Percentiles rank a stretch among this genome's conserved stretches.
phyloP scores from a whole-genome alignment of 2,797 vertebrate genomes.

The Gadopsis bispinosus region DNA sequence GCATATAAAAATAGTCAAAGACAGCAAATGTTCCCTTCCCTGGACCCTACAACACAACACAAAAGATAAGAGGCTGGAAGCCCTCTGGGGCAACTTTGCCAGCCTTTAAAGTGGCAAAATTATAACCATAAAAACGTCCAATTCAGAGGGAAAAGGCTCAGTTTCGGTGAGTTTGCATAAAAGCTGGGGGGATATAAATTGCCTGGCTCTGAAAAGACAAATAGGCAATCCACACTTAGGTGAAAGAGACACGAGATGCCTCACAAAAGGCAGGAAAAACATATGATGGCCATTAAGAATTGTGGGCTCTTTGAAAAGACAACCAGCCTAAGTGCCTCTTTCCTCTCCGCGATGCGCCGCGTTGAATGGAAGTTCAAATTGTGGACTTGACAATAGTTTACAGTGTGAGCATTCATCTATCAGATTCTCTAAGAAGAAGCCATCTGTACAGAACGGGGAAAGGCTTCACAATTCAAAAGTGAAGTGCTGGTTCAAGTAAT shows the following conservation, averaged over 20 bases:
- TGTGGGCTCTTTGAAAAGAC: constrained; percentile 53
- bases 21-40: constrained; percentile 87
- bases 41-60: constrained; percentile 85
- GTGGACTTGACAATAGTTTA: constrained; percentile 56
- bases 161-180: constrained; percentile 96
- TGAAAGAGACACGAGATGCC: constrained; percentile 76
- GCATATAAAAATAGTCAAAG: constrained; percentile 69
- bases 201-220: constrained; percentile 90
- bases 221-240: constrained; percentile 84
- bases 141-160: constrained; percentile 89
- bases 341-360: constrained; percentile 30
- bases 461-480: constrained; percentile 32
- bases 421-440: constrained; percentile 29
- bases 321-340: constrained; percentile 58
- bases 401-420: constrained; percentile 35
- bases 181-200: constrained; percentile 92
- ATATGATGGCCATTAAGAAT: constrained; percentile 58
- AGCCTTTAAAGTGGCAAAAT: constrained; percentile 92
- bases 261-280: constrained; percentile 70
- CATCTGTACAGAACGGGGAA: constrained; percentile 5
- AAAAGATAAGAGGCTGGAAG: constrained; percentile 84
- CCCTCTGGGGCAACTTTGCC: constrained; percentile 88
- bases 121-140: constrained; percentile 94
- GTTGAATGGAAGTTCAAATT: constrained; percentile 55
- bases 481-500: constrained; percentile 32